Base-by-base conservation (phyloP, 1,140 invertebrate species). In the Saccostrea cuccullata region DNA sequence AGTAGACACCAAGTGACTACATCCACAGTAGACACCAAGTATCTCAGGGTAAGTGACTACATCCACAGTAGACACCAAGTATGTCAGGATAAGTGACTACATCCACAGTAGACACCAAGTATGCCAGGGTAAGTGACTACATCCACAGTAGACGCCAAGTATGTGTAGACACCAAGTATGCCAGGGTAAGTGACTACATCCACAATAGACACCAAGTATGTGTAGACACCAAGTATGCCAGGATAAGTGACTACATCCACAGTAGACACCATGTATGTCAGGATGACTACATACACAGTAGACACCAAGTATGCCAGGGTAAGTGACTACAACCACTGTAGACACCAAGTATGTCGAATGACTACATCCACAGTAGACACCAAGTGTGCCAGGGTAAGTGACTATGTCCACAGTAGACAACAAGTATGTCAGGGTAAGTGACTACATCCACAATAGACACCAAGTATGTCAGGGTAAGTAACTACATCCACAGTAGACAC, bases 61-160 rank as follows among this genome's bases (percentile, higher is more conserved):
- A 15, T 94, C 96, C 90, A 95, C 96, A 13, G 90, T 97, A 36
- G 15, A 93, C 96, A 1, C 95, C 95, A 36, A 36, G 30, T 36
- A 2, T 36, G 30, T 86, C 92, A 97, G 23, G 96, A 96, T 12
- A 56, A 84, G 40, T 17, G 15, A 6, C 20, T 13, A 55, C 82
- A 6, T 56, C 55, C 0, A 20, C 17, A 17, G 15, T 55, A 26
- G 91, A 20, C 87, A 88, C 26, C 88, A 88, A 86, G 36, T 82
- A 64, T 58, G 87, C 23, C 82, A 87, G n/a, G 40, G 73, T 83
- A 40, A 55, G 11, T 77, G 30, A 36, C 30, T 36, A 36, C 30
- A 36, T 36, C 30, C 30, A 36, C 30, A 36, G 30, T 36, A 60
- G 77, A 55, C 23, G 86, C 91, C 0, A 92, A 90, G 82, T 93